Conservation (phyloP, 1,140 invertebrate species). For the Leucophenga varia region DNA sequence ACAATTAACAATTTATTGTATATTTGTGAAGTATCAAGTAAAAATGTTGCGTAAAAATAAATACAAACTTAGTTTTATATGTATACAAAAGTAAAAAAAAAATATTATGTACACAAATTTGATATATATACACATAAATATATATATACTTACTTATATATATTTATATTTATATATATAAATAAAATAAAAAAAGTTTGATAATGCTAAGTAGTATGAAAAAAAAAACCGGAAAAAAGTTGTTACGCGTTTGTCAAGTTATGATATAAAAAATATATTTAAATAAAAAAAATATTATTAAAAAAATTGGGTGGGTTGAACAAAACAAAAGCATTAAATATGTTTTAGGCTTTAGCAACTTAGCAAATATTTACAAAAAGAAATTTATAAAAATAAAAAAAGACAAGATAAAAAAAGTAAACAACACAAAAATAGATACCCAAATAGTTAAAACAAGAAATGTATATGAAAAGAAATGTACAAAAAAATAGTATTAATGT, state of each 20-base stretch:
- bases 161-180: too few relatives aligned
- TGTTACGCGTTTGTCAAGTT: too few relatives aligned
- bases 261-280: too few relatives aligned
- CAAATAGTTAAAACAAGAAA: not conserved
- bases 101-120: constrained; percentile 22
- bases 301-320: too few relatives aligned
- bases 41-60: constrained; percentile 15
- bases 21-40: not conserved
- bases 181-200: constrained; percentile 1
- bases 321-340: too few relatives aligned
- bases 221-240: too few relatives aligned
- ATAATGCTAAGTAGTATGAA: too few relatives aligned
- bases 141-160: too few relatives aligned
- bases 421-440: not conserved
- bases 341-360: too few relatives aligned
- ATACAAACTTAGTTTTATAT: constrained; percentile 13
- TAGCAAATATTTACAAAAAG: too few relatives aligned
- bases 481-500: not conserved
- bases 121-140: constrained; percentile 15
- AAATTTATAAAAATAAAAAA: not conserved
- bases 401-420: not conserved
- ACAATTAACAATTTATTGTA: not conserved
- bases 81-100: constrained; percentile 12
- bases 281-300: too few relatives aligned
- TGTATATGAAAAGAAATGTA: not conserved